Conservation (phyloP, 2,888 invertebrate species). For the Tenthredo scrophulariae region DNA sequence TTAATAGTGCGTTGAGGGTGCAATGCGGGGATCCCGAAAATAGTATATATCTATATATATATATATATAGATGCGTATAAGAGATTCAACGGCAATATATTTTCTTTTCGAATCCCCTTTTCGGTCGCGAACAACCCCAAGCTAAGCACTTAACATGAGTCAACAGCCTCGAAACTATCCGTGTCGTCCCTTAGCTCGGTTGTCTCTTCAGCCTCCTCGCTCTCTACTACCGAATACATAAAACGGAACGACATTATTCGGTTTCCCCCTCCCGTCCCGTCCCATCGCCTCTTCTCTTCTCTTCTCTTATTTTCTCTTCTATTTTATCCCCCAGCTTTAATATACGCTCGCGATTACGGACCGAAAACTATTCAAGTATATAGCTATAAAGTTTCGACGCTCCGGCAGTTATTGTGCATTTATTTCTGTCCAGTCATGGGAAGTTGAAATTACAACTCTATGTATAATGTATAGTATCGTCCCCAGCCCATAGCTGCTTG, state of each 20-base stretch:
- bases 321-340: not conserved
- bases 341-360: conserved; percentile 4
- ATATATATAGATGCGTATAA: not conserved
- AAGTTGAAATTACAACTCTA: conserved; percentile 2
- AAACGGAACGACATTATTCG: conserved; percentile 45
- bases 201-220: not conserved
- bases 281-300: not conserved
- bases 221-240: conserved; percentile 17
- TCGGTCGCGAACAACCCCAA: conserved; percentile 35
- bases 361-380: conserved; percentile 45
- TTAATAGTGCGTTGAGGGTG: conserved; percentile 12
- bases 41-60: not conserved
- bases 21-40: not conserved
- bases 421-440: conserved; percentile 25
- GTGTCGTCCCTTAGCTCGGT: conserved; percentile 41
- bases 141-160: conserved; percentile 52
- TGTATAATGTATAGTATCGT: not conserved
- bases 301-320: not conserved
- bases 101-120: conserved; percentile 49
- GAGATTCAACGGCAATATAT: conserved; percentile 46
- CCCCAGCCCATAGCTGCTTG: not conserved
- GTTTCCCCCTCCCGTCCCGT: not conserved
- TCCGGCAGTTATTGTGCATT: conserved; percentile 47
- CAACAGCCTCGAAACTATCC: conserved; percentile 52
- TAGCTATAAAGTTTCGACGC: conserved; percentile 47